phyloP scores from a whole-genome alignment of 2,888 invertebrate species.

The Drosophila percnosoma region DNA sequence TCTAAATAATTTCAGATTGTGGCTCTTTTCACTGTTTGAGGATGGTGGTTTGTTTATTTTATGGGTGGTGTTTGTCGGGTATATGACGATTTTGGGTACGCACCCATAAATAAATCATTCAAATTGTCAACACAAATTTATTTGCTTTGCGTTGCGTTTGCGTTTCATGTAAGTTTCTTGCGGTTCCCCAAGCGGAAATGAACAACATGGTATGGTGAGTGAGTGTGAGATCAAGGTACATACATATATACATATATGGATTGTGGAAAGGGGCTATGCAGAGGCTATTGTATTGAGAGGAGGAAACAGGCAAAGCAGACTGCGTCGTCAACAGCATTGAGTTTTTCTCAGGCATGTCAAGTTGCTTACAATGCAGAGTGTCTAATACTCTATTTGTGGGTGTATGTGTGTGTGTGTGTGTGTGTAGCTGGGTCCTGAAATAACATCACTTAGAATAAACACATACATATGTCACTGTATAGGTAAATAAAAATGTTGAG shows the following conservation, averaged over 20 bases:
- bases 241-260: background rate
- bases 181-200: constrained; percentile 65
- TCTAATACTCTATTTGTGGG: constrained; percentile 1
- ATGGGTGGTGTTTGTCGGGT: constrained; percentile 4
- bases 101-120: constrained; percentile 77
- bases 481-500: background rate
- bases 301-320: background rate
- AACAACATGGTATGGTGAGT: constrained; percentile 30
- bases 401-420: constrained; percentile 25
- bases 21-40: constrained; percentile 20
- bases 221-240: constrained; percentile 25
- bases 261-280: background rate
- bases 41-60: constrained; percentile 22
- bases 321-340: constrained; percentile 38
- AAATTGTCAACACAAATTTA: constrained; percentile 77
- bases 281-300: constrained; percentile 8
- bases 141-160: constrained; percentile 65
- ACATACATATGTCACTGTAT: background rate
- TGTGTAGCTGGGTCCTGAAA: constrained; percentile 15
- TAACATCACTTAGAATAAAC: background rate
- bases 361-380: constrained; percentile 29
- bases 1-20: constrained; percentile 15
- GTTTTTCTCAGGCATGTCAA: constrained; percentile 63
- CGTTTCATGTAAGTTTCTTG: constrained; percentile 57
- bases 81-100: constrained; percentile 52